Percentiles rank a stretch among this genome's conserved stretches.
Conservation (phyloP, 2,113 vertebrate genomes). For the Microtus oregoni region DNA sequence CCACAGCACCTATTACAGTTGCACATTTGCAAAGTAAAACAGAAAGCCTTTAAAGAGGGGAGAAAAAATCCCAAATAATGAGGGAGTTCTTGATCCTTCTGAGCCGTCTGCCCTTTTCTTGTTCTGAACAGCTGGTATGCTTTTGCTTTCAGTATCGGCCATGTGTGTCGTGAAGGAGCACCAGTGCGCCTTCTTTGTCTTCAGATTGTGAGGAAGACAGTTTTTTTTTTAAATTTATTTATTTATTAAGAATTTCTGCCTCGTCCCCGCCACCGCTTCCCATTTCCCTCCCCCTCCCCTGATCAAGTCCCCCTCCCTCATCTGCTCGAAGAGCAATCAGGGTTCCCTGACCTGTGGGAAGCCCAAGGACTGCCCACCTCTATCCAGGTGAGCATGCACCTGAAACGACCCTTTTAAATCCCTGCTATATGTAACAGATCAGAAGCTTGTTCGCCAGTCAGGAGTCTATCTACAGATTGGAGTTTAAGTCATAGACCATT, state of each 20-base stretch:
- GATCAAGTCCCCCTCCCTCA: no score
- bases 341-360: no score
- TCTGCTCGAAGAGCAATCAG: no score
- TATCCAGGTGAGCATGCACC: no score
- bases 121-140: slow-evolving; percentile 29
- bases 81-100: not conserved
- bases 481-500: not conserved
- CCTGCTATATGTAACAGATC: not conserved
- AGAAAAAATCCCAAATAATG: not conserved
- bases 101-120: not conserved
- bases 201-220: not conserved
- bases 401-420: not conserved
- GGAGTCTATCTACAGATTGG: slow-evolving; percentile 1
- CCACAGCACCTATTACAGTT: slow-evolving; percentile 12
- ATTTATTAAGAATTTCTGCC: no score
- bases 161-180: not conserved
- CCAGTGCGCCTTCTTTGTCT: not conserved
- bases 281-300: no score
- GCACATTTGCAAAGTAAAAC: not conserved
- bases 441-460: not conserved
- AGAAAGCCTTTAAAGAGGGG: not conserved
- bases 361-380: no score
- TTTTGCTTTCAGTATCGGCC: not conserved
- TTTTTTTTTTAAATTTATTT: no score
- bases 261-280: no score